Evolutionary conservation across 2,888 invertebrate genomes (phyloP).

Genomic region (Ditula angustiorana): DNA sequence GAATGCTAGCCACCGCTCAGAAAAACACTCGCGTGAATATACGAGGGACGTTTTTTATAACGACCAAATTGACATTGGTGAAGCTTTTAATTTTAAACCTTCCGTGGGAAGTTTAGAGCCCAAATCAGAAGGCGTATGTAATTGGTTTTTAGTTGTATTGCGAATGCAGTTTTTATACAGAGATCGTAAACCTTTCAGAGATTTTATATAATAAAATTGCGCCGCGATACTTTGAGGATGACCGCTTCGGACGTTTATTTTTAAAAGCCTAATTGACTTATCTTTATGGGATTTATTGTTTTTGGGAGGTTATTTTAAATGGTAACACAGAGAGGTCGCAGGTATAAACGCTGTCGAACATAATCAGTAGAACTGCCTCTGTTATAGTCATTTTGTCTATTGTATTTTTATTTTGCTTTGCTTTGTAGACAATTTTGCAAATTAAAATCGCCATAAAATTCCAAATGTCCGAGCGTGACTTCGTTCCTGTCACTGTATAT

Average conservation of each 20-base stretch:
- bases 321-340: not conserved
- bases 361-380: too few species aligned
- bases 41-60: not conserved
- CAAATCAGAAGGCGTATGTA: not conserved
- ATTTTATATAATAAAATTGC: constrained; percentile 27
- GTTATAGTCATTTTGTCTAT: too few species aligned
- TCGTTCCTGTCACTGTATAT: too few species aligned
- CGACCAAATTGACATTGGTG: not conserved
- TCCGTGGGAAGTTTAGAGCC: not conserved
- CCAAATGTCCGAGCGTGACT: too few species aligned
- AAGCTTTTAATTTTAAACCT: not conserved
- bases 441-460: too few species aligned
- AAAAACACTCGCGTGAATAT: not conserved
- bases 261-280: constrained; percentile 32
- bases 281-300: constrained; percentile 30
- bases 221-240: constrained; percentile 6
- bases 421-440: too few species aligned
- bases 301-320: constrained; percentile 13
- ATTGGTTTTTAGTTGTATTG: not conserved
- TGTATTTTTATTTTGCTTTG: too few species aligned
- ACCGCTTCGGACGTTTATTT: constrained; percentile 18
- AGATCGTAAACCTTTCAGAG: constrained; percentile 22
- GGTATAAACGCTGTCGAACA: not conserved
- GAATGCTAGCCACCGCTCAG: constrained; percentile 2
- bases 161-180: not conserved